phyloP scores from a whole-genome alignment of 2,113 vertebrate genomes.

The Cebidichthys violaceus region DNA sequence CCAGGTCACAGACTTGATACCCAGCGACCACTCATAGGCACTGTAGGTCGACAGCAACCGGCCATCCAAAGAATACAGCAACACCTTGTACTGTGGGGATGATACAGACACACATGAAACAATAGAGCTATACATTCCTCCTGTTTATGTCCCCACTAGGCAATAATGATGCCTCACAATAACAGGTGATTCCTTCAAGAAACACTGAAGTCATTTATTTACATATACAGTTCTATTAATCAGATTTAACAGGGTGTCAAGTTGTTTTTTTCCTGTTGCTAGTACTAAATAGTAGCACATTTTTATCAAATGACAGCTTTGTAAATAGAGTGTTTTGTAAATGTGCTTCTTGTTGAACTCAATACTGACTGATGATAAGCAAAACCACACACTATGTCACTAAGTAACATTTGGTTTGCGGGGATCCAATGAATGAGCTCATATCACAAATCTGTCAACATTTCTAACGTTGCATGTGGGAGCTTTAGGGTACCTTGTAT shows the following conservation, averaged over 20 bases:
- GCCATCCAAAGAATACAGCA: conserved; percentile 96
- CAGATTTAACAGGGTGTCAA: too few relatives aligned
- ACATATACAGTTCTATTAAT: too few relatives aligned
- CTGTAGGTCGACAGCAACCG: conserved; percentile 88
- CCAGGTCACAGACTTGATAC: conserved; percentile 92
- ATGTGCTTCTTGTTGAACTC: neutral
- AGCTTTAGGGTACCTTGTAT: neutral
- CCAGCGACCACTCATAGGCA: conserved; percentile 95
- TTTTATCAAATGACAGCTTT: too few relatives aligned
- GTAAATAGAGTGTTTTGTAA: neutral
- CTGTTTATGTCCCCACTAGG: too few relatives aligned
- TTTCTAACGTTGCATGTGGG: neutral
- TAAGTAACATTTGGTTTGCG: too few relatives aligned
- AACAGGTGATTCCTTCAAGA: neutral
- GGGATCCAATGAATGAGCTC: too few relatives aligned
- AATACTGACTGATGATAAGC: too few relatives aligned
- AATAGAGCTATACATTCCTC: neutral
- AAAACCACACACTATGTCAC: too few relatives aligned
- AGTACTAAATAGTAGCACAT: neutral
- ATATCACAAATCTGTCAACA: neutral
- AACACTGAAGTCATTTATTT: neutral
- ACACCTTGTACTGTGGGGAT: conserved; percentile 89
- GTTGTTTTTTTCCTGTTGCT: neutral
- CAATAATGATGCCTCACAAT: neutral
- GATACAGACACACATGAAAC: conserved; percentile 7